These are phyloP conservation scores for Drosophila willistoni DNA, from an alignment of 1,140 invertebrate genomes.

Conservation along the genomic window DNA sequence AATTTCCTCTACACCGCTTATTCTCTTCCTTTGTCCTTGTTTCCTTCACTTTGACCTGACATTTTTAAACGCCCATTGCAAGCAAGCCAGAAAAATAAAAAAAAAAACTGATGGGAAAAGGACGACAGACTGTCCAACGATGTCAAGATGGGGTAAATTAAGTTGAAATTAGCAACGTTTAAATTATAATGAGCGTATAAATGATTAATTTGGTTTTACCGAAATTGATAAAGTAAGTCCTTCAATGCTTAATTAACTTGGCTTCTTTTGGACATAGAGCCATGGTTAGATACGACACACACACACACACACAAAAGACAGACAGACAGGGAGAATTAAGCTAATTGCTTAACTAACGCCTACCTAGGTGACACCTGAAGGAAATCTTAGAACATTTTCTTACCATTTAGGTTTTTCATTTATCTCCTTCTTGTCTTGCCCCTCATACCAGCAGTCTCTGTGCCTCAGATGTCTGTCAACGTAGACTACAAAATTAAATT, in stretches of 20 bases:
- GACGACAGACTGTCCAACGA: conserved; percentile 7
- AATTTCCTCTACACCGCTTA: neutral
- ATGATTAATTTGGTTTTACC: conserved; percentile 29
- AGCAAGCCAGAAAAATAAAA: neutral
- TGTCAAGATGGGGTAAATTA: conserved; percentile 15
- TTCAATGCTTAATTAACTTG: conserved; percentile 18
- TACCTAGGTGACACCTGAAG: conserved; percentile 16
- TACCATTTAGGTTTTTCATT: neutral
- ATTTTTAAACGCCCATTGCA: conserved; percentile 15
- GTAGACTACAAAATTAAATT: conserved; percentile 19
- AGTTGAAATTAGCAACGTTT: conserved; percentile 31
- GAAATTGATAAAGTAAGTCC: conserved; percentile 28
- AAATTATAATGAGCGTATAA: conserved; percentile 29
- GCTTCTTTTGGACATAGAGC: neutral
- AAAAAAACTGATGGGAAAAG: neutral
- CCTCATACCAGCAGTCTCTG: neutral
- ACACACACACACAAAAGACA: neutral
- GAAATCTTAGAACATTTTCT: conserved; percentile 6
- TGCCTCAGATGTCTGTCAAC: conserved; percentile 5
- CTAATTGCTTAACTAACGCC: conserved; percentile 16
- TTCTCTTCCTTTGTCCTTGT: neutral
- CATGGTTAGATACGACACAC: neutral
- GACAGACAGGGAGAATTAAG: conserved; percentile 8
- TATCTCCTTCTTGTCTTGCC: neutral
- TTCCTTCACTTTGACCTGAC: conserved; percentile 8